Evolutionary conservation across 2,113 vertebrate genomes (phyloP), one percentile per base, ranked within the genome.

Genomic region (Platichthys stellatus): DNA sequence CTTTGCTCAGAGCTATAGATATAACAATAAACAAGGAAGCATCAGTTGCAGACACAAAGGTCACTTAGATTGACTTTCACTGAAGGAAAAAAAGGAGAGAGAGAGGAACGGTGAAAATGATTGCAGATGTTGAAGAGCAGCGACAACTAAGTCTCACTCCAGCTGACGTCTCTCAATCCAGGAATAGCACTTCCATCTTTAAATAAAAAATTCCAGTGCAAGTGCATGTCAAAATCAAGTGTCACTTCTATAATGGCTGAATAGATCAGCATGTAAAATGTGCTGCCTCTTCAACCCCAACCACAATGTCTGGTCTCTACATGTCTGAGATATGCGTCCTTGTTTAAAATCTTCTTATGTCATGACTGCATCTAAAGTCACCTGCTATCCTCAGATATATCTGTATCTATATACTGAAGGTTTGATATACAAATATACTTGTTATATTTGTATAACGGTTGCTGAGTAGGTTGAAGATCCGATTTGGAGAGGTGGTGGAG

Each of bases 161-260:
- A 68, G 49, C 63, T 61, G 26, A 43, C 24, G 60, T 38, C 53
- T 9, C 71, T 87, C 54, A 20, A 78, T 49, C 60, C 67, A 73
- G 69, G 51, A 72, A 86, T 83, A 81, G 12, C 14, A 38, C 5
- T 31, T 31, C 31, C 31, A 63, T 72, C 67, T 72, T 56, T 9
- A 71, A 75, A 53, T 40, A 11, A 71, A 3, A 61, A 80, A 58
- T 54, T 65, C 12, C 43, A 65, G 14, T 57, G 31, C 51, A 61
- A 10, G 2, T 31, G 31, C 31, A 31, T 31, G 31, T 31, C 11
- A 53, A 62, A 63, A 59, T 20, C 15, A 5, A 67, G 68, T 78
- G 57, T 53, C 56, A 54, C 28, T 21, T 49, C 26, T 26, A 10
- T 51, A 51, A 54, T 60, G 20, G 31, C 35, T 68, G 38, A 6